Evolutionary conservation across 2,113 vertebrate species (phyloP).

Genomic region (Danionella cerebrum): DNA sequence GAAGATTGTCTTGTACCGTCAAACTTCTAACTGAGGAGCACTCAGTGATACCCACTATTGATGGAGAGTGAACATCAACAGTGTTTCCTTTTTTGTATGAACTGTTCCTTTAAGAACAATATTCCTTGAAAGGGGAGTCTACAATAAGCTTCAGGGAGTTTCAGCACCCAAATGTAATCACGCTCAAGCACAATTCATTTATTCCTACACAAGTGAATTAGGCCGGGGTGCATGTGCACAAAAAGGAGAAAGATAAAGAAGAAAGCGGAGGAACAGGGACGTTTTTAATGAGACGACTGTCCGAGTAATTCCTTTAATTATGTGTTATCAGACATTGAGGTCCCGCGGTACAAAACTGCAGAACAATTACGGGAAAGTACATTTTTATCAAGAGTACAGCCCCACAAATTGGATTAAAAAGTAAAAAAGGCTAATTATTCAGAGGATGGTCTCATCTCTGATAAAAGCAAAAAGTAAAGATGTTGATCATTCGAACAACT

Average conservation of each 20-base stretch:
- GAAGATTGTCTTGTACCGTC: no score
- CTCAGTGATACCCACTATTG: no score
- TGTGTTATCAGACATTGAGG: neutral
- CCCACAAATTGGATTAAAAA: neutral
- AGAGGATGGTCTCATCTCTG: neutral
- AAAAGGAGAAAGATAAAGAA: conserved; percentile 1
- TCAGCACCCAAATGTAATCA: conserved; percentile 9
- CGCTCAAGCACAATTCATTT: conserved; percentile 31
- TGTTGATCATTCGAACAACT: neutral
- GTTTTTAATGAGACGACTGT: conserved; percentile 7
- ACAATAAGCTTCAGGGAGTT: conserved; percentile 1
- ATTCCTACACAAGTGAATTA: conserved; percentile 20
- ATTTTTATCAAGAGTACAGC: neutral
- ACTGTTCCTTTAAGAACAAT: no score
- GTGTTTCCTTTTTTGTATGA: no score
- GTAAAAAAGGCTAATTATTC: neutral
- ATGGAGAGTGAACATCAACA: no score
- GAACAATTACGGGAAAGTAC: neutral
- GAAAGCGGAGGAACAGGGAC: neutral
- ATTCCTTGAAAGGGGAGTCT: neutral
- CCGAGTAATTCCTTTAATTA: neutral
- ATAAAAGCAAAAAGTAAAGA: neutral
- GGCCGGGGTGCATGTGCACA: neutral
- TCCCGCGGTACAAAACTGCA: neutral
- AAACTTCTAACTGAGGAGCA: no score